These are phyloP conservation scores for Myotis davidii DNA, from an alignment of 2,113 vertebrate species.

Conservation along the genomic window DNA sequence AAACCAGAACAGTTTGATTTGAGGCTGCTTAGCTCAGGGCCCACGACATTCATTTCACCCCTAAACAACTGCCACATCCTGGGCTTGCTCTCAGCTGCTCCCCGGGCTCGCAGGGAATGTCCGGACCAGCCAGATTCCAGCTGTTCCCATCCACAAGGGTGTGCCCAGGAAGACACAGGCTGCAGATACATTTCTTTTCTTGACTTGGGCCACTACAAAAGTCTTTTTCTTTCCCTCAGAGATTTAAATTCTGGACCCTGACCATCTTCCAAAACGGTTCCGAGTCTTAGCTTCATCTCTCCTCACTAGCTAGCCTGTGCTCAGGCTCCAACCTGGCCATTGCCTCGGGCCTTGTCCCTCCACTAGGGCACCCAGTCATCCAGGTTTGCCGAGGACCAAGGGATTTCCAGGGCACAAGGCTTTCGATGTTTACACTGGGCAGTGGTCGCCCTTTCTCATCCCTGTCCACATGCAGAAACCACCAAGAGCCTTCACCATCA, in stretches of 20 bases:
- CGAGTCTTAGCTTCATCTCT: not conserved
- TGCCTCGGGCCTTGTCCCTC: not conserved
- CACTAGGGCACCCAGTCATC: not conserved
- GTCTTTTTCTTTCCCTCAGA: not conserved
- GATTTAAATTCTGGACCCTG: slow-evolving; percentile 50
- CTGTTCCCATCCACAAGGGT: not conserved
- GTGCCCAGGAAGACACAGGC: not conserved
- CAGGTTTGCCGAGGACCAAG: not conserved
- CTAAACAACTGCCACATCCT: not conserved
- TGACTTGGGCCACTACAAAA: not conserved
- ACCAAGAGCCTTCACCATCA: not conserved
- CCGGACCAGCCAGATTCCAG: not conserved
- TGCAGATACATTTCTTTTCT: not conserved
- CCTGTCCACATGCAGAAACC: not conserved
- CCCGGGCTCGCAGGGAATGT: not conserved
- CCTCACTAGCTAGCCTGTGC: not conserved
- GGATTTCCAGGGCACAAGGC: not conserved
- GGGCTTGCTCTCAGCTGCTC: not conserved
- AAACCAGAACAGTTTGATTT: not conserved
- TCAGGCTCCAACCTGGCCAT: not conserved
- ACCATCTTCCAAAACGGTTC: not conserved
- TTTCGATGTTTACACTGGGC: not conserved
- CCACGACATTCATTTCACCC: not conserved
- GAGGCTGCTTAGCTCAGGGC: not conserved
- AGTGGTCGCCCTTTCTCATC: not conserved